Evolutionary conservation across 1,140 invertebrate species (phyloP).

Genomic region (Drosophila setifemur): DNA sequence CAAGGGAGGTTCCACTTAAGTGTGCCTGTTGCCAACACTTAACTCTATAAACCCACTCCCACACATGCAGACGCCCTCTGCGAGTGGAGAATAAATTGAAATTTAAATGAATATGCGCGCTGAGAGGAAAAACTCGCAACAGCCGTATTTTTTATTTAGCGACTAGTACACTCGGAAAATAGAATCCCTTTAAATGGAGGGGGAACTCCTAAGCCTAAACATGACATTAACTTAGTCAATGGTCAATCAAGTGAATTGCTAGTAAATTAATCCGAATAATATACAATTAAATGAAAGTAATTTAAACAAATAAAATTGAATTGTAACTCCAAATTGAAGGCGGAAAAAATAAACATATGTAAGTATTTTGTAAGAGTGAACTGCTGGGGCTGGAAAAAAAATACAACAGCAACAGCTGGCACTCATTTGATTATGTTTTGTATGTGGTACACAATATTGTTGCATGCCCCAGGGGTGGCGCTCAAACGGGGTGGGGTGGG

Average conservation of each 20-base stretch:
- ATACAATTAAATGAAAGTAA: too few relatives aligned
- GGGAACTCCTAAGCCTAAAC: too few relatives aligned
- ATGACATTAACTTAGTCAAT: too few relatives aligned
- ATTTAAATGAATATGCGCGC: constrained; percentile 61
- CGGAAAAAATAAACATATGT: too few relatives aligned
- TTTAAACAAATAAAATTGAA: too few relatives aligned
- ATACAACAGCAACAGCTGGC: constrained; percentile 23
- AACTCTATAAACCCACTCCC: constrained; percentile 10
- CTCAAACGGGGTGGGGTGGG: too few relatives aligned
- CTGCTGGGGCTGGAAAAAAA: background rate
- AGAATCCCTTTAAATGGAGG: background rate
- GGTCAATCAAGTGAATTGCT: too few relatives aligned
- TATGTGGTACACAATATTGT: background rate
- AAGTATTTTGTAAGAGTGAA: too few relatives aligned
- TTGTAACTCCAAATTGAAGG: too few relatives aligned
- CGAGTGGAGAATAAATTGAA: constrained; percentile 49
- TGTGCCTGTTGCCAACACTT: constrained; percentile 19
- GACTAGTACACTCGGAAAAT: background rate
- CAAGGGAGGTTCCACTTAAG: background rate
- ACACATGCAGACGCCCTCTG: background rate
- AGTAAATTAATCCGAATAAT: too few relatives aligned
- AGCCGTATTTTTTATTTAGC: background rate
- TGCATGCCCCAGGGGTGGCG: background rate
- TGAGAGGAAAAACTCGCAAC: background rate
- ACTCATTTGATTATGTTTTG: constrained; percentile 43